phyloP scores from a whole-genome alignment of 2,113 vertebrate species.

The Semicossyphus pulcher region DNA sequence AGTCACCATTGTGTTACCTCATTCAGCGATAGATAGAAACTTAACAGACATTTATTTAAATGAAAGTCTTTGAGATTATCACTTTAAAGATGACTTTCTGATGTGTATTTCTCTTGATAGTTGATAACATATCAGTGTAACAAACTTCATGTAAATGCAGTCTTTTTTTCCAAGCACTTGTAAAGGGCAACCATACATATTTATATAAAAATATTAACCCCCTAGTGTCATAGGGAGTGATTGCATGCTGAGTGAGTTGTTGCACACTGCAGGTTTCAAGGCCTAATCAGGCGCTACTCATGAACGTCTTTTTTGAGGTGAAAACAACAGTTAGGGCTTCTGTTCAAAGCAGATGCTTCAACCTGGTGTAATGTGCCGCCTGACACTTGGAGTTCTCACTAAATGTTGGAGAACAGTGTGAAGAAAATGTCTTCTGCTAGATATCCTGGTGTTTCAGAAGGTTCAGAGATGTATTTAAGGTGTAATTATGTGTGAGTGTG shows the following conservation, averaged over 20 bases:
- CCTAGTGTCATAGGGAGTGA: too few relatives aligned
- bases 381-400: not conserved
- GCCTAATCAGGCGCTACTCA: not conserved
- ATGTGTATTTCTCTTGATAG: too few relatives aligned
- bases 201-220: not conserved
- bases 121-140: too few relatives aligned
- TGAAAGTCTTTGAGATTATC: too few relatives aligned
- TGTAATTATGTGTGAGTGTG: slow-evolving; percentile 12
- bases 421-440: not conserved
- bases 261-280: not conserved
- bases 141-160: too few relatives aligned
- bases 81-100: too few relatives aligned
- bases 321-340: not conserved
- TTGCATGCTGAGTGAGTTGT: slow-evolving; percentile 1
- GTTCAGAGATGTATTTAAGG: not conserved
- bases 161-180: too few relatives aligned
- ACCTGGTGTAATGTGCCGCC: not conserved
- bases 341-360: too few relatives aligned
- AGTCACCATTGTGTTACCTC: too few relatives aligned
- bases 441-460: not conserved
- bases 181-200: not conserved
- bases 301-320: not conserved
- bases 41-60: too few relatives aligned
- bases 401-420: not conserved
- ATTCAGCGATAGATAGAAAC: too few relatives aligned